Conservation (phyloP, 2,797 vertebrate species). For the Acropternis orthonyx region DNA sequence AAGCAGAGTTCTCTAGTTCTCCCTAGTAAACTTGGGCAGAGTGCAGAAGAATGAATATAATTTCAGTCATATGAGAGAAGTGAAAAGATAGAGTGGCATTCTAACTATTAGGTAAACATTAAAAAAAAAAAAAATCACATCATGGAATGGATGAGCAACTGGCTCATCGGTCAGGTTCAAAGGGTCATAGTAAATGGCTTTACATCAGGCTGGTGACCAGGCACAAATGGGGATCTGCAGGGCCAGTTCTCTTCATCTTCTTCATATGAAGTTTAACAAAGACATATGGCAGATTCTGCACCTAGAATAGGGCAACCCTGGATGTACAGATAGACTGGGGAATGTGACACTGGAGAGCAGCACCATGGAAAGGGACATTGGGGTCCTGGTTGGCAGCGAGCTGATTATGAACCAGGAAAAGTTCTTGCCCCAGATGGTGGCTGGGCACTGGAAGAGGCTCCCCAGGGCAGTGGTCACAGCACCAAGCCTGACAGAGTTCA, state of each 20-base stretch:
- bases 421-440: neutral
- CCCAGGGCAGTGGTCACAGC: too few species aligned
- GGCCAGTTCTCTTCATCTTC: neutral
- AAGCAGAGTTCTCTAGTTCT: neutral
- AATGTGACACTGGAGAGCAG: neutral
- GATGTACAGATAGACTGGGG: neutral
- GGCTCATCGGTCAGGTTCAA: neutral
- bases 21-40: neutral
- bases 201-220: neutral
- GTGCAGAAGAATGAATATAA: neutral
- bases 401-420: neutral
- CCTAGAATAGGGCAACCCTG: neutral
- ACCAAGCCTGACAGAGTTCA: neutral
- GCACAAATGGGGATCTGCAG: neutral
- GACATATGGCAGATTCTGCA: neutral
- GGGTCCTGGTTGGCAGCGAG: neutral
- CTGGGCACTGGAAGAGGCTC: neutral
- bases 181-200: neutral
- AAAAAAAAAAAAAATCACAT: neutral
- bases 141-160: neutral
- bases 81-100: neutral
- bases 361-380: neutral
- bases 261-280: neutral
- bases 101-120: neutral
- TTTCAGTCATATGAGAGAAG: neutral